Conservation (phyloP, 2,113 vertebrate genomes). For the Carlito syrichta region DNA sequence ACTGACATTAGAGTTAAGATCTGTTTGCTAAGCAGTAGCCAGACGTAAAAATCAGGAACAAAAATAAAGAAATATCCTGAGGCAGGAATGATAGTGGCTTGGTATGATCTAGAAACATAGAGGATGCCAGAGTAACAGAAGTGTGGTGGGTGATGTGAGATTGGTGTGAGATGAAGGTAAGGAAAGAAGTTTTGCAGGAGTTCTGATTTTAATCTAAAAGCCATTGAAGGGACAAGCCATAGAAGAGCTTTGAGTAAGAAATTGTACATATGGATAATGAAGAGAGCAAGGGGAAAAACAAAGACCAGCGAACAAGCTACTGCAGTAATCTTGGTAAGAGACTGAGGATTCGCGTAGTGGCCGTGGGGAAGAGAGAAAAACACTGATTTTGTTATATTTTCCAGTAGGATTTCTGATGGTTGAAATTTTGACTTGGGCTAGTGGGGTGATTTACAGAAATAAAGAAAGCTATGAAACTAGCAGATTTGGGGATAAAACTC, state of each 20-base stretch:
- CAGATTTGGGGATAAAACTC: not conserved
- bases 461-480: not conserved
- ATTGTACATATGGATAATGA: not conserved
- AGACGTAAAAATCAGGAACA: not conserved
- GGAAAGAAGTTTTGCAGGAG: not conserved
- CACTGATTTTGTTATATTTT: not conserved
- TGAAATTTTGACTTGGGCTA: not conserved
- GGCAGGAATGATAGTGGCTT: not conserved
- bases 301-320: not conserved
- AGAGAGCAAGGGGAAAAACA: not conserved
- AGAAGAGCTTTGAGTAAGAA: not conserved
- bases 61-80: not conserved
- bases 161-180: not conserved
- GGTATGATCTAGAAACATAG: not conserved
- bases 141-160: not conserved
- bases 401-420: not conserved
- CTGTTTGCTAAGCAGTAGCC: not conserved
- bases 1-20: not conserved
- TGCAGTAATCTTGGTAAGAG: not conserved
- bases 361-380: not conserved
- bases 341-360: not conserved
- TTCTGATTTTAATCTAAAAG: not conserved
- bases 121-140: not conserved
- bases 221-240: not conserved
- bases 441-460: not conserved